Percentiles rank a stretch among this genome's conserved stretches.
These are phyloP conservation scores for Apocheima hispidaria DNA, from an alignment of 2,888 invertebrate genomes.

Conservation along the genomic window DNA sequence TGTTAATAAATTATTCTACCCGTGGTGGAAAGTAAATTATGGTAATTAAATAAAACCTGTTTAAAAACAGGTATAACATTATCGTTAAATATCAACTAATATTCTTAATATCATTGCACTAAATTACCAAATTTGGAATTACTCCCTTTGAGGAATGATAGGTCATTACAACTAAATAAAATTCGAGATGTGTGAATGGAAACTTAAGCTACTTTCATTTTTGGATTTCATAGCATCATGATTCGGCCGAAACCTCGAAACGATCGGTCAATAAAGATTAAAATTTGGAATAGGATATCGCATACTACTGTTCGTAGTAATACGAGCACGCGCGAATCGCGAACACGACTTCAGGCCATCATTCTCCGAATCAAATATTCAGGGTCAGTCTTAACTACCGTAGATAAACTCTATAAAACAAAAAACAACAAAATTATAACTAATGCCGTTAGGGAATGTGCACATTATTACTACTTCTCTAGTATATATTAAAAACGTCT, in stretches of 20 bases:
- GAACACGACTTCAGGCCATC: conserved; percentile 64
- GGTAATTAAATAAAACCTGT: conserved; percentile 47
- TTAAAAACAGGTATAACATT: conserved; percentile 43
- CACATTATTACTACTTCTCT: conserved; percentile 76
- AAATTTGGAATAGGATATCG: conserved; percentile 36
- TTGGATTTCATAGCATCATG: conserved; percentile 45
- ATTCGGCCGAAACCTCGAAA: conserved; percentile 42
- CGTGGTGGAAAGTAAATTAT: conserved; percentile 54
- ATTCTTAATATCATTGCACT: conserved; percentile 82
- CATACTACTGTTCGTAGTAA: conserved; percentile 17
- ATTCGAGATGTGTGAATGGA: conserved; percentile 69
- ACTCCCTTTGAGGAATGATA: conserved; percentile 79
- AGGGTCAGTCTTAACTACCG: conserved; percentile 83
- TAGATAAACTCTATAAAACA: conserved; percentile 81
- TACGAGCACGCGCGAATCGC: neutral
- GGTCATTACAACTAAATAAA: conserved; percentile 74
- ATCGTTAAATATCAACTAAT: conserved; percentile 63
- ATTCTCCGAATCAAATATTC: conserved; percentile 72
- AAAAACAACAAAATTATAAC: conserved; percentile 80
- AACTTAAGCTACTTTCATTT: conserved; percentile 44
- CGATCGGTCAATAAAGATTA: conserved; percentile 32
- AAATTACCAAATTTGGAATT: conserved; percentile 81
- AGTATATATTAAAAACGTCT: conserved; percentile 77
- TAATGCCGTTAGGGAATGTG: conserved; percentile 84
- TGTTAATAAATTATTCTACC: conserved; percentile 56